phyloP scores from a whole-genome alignment of 2,113 vertebrate genomes.

The Myanophis thanlyinensis region DNA sequence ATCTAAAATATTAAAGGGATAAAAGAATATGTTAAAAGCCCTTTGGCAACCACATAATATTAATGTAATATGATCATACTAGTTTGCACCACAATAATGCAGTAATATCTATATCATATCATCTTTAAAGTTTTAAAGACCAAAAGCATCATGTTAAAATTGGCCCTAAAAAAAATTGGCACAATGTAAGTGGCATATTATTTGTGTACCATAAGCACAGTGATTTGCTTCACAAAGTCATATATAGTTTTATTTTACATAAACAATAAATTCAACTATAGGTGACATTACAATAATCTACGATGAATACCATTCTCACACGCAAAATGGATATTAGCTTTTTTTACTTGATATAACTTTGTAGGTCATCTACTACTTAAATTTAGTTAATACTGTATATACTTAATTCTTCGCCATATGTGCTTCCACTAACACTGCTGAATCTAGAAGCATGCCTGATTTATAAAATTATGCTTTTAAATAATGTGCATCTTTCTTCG shows the following conservation, averaged over 20 bases:
- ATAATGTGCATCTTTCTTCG: not conserved
- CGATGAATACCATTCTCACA: not conserved
- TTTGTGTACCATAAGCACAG: not conserved
- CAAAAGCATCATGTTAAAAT: not conserved
- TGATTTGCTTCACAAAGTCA: not conserved
- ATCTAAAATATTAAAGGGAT: not conserved
- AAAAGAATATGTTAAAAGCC: not conserved
- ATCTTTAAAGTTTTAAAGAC: not conserved
- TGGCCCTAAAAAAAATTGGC: not conserved
- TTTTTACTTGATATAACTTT: not conserved
- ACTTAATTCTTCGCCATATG: not conserved
- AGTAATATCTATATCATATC: not conserved
- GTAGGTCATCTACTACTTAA: not conserved
- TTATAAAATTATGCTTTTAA: not conserved
- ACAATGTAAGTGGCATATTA: not conserved
- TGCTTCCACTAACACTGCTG: not conserved
- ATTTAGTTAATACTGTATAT: not conserved
- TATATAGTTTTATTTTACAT: not conserved
- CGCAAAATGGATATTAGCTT: not conserved
- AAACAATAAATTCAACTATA: not conserved
- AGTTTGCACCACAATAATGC: not conserved
- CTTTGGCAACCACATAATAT: not conserved
- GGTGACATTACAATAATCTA: not conserved
- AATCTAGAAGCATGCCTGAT: not conserved
- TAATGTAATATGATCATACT: not conserved